Evolutionary conservation across 2,113 vertebrate species (phyloP).

Genomic region (Gnathonemus echidnorhynchus): DNA sequence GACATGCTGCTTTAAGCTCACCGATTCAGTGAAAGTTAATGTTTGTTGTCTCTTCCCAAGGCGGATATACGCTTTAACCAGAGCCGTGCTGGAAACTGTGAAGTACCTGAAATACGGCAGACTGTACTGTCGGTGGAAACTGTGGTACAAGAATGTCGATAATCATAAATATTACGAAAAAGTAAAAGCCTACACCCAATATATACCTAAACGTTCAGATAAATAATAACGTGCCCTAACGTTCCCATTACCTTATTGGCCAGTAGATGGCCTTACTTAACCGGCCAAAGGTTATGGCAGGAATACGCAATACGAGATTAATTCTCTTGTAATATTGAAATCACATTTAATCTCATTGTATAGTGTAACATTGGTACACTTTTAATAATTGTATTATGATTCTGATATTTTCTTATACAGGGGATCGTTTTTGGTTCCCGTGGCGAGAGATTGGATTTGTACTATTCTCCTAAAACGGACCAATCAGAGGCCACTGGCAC

Average conservation of each 20-base stretch:
- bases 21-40: background rate
- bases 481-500: conserved; percentile 7
- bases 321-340: background rate
- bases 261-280: background rate
- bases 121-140: conserved; percentile 55
- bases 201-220: background rate
- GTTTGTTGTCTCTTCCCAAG: conserved; percentile 29
- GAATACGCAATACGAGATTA: background rate
- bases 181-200: conserved; percentile 36
- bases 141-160: conserved; percentile 52
- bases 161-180: conserved; percentile 54
- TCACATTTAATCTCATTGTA: background rate
- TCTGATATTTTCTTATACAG: conserved; percentile 30
- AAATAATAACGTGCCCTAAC: background rate
- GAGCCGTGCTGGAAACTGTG: conserved; percentile 53
- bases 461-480: conserved; percentile 38
- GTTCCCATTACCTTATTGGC: background rate
- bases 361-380: background rate
- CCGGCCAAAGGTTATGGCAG: background rate
- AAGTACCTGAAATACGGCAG: conserved; percentile 57
- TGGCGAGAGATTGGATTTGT: conserved; percentile 61
- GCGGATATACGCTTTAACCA: conserved; percentile 53
- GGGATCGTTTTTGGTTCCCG: conserved; percentile 54
- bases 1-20: background rate
- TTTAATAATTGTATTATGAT: background rate